Base-by-base conservation (phyloP, 2,888 invertebrate species). In the Chymomyza procnemis region DNA sequence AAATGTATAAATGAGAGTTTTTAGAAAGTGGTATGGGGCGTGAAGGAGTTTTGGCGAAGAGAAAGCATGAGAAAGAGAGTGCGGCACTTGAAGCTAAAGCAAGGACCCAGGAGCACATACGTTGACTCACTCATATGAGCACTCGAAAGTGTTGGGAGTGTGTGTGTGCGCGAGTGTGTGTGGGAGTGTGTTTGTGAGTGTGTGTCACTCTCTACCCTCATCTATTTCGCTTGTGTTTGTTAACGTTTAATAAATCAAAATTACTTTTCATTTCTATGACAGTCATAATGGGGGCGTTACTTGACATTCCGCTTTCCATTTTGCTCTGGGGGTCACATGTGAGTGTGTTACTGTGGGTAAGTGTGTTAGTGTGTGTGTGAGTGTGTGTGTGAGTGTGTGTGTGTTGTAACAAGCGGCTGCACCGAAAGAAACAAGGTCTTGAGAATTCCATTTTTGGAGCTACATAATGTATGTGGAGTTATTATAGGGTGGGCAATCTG, bases 171-270 rank as follows among this genome's bases (percentile, higher is more conserved):
- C 61, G 52, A 46, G 12, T 52, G 34, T 22, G 41, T 64, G 9
- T 16, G 55, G 18, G 4, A 9, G n/a, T 26, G 9, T 12, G 19
- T 61, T 26, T 65, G 52, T 55, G 21, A 48, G 47, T 30, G 57
- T 57, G 21, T 61, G 52, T 16, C 16, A 6, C 2, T 12, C 16
- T 52, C 57, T 54, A 61, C 60, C 18, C 48, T 22, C 21, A 50
- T 66, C 50, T 50, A 50, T 50, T 50, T 19, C 48, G 47, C 5
- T 12, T 52, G 67, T 61, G 72, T 77, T 76, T 72, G 71, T 68
- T 73, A 79, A 74, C 79, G 78, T 84, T 87, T 79, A 87, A 87
- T 88, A 88, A 89, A 89, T 88, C 88, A 88, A 87, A 88, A 88
- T 87, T 85, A 85, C 79, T 83, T 85, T 82, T 80, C 79, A 82